phyloP scores from a whole-genome alignment of 2,797 vertebrate species.

The Alcedo quadribrachys region DNA sequence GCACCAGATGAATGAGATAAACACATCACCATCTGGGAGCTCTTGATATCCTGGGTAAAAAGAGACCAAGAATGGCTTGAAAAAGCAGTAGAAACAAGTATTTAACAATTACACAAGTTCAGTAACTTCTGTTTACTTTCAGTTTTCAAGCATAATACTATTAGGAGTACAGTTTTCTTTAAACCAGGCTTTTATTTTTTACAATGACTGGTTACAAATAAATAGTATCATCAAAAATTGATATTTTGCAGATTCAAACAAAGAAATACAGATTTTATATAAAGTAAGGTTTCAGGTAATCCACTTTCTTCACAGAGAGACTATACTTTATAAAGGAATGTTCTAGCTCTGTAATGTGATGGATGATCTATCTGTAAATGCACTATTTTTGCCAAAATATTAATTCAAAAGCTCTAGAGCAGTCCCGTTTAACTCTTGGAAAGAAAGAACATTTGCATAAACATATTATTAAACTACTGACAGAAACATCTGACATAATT shows the following conservation, averaged over 20 bases:
- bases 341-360: background rate
- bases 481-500: constrained; percentile 21
- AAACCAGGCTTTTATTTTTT: background rate
- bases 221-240: background rate
- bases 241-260: background rate
- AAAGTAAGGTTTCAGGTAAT: background rate
- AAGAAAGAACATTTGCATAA: background rate
- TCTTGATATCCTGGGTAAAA: background rate
- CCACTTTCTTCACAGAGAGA: background rate
- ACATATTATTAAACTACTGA: background rate
- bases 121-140: background rate
- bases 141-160: background rate
- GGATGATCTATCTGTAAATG: background rate
- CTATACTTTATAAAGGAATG: background rate
- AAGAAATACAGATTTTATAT: background rate
- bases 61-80: background rate
- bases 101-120: background rate
- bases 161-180: background rate
- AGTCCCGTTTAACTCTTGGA: background rate
- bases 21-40: background rate
- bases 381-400: background rate
- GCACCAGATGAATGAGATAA: constrained; percentile 56
- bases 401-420: background rate
- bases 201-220: background rate
- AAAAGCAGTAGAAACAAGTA: background rate